Base-by-base conservation (phyloP, 2,888 invertebrate genomes). In the Alloscopus bannaensis region DNA sequence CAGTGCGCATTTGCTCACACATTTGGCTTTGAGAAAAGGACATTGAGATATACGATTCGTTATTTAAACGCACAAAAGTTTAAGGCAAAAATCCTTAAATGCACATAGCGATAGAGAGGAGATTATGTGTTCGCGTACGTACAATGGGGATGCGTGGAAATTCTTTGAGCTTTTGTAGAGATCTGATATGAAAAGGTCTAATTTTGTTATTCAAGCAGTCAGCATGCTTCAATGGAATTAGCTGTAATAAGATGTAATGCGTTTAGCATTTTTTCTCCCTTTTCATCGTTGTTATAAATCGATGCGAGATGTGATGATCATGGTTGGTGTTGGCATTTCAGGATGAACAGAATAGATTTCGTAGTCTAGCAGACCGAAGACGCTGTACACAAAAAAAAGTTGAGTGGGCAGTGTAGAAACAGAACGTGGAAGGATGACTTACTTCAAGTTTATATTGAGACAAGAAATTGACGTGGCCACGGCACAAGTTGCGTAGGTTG, bases 161-260 rank as follows among this genome's bases (percentile, higher is more conserved):
- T 36, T n/a, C 4, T 18, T 31, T 18, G n/a, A n/a, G 29, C 59
- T 59, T 59, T 59, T 59, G 31, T 59, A 13, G 31, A 59, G 59
- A 52, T 52, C 22, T 22, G 52, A 31, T 31, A 59, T 59, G 59
- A 59, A 59, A 59, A 59, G 59, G 59, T 18, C 29, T 59, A 59
- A 59, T 59, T 59, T 45, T 59, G 31, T 59, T 59, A 31, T 59
- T 59, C n/a, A n/a, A n/a, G n/a, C n/a, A n/a, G n/a, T n/a, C 59
- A 59, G 59, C 45, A 45, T n/a, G 45, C 59, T 57, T 29, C 57
- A 57, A 57, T 28, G n/a, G 57, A 57, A 57, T 26, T 11, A 57
- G 29, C 26, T n/a, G 57, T 57, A 57, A 57, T 28, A 57, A 29
- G 31, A n/a, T 59, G 16, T 59, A 59, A 59, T 59, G 31, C 26